Conservation (phyloP, 2,888 invertebrate genomes). For the Parnassius orleans region DNA sequence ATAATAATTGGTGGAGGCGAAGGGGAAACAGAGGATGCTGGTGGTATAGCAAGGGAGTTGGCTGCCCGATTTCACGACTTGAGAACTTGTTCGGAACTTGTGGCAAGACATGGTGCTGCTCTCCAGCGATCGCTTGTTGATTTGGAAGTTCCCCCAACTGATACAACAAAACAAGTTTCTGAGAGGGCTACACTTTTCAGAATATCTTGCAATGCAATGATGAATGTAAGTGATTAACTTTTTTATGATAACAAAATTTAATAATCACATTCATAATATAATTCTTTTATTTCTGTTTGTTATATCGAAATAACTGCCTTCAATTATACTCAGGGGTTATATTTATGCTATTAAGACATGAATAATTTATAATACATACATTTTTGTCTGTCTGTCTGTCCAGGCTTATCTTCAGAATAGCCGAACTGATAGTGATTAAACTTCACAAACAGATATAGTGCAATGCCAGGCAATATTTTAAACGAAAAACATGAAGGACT, state of each 20-base stretch:
- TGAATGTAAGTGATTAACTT: conserved; percentile 83
- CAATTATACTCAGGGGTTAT: too few relatives aligned
- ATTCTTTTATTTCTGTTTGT: not conserved
- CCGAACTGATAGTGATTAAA: too few relatives aligned
- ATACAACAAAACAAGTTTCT: conserved; percentile 92
- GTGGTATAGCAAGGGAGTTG: conserved; percentile 85
- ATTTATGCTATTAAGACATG: too few relatives aligned
- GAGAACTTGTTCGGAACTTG: conserved; percentile 94
- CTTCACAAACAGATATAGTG: too few relatives aligned
- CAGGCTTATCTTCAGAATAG: too few relatives aligned
- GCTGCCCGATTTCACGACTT: conserved; percentile 90
- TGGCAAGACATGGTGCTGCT: conserved; percentile 92
- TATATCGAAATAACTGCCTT: too few relatives aligned
- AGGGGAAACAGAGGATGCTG: conserved; percentile 78
- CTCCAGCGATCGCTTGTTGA: conserved; percentile 90
- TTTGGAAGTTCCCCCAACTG: conserved; percentile 86
- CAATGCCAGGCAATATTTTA: too few relatives aligned
- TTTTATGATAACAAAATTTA: not conserved
- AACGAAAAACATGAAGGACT: too few relatives aligned
- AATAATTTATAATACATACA: too few relatives aligned
- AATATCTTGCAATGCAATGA: conserved; percentile 98
- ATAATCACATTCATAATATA: not conserved
- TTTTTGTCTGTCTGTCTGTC: too few relatives aligned
- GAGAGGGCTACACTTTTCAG: conserved; percentile 97
- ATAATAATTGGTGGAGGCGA: conserved; percentile 74